Base-by-base conservation (phyloP, 2,888 invertebrate species). In the Smittia sp. region DNA sequence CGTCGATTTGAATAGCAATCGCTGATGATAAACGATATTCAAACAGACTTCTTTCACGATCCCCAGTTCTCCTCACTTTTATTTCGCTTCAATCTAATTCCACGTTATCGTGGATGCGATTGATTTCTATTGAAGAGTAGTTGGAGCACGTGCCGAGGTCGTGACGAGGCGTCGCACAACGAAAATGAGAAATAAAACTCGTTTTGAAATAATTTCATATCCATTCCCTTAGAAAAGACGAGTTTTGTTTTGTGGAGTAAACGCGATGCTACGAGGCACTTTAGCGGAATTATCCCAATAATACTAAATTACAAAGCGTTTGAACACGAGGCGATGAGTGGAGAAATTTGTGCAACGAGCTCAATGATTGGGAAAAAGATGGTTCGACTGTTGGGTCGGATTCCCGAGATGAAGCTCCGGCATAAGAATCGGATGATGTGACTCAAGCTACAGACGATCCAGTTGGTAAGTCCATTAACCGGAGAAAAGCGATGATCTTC, bases 101-200 rank as follows among this genome's bases (percentile, higher is more conserved):
- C 58, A 20, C 20, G 46, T 20, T 58, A 58, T 58, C 58, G 3
- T 58, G 58, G 58, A 58, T 58, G 58, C 58, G 58, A 58, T 58
- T 58, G 58, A 58, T 63, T 63, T 63, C 63, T 63, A 27, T 63
- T 63, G 41, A 67, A 38, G 22, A 67, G 22, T 67, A 38, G 39
- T 25, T 72, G 58, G 62, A 74, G 75, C 75, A 75, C 75, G 75
- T 74, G 75, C 75, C 68, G 65, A 62, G 74, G 68, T 75, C 75
- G 75, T 75, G 75, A 75, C 74, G 67, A 75, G 73, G 69, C 74
- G 74, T 74, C 73, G 68, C 62, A 72, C 63, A 63, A 22, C 58
- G 58, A 20, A 18, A 46, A 46, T 15, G 3, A 13, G 52, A 13
- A 46, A 46, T 13, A 46, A 70, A 72, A 62, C 27, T 69, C 52